Evolutionary conservation across 2,888 invertebrate species (phyloP), one percentile per base, ranked within the genome.

Genomic region (Anoplius nigerrimus): DNA sequence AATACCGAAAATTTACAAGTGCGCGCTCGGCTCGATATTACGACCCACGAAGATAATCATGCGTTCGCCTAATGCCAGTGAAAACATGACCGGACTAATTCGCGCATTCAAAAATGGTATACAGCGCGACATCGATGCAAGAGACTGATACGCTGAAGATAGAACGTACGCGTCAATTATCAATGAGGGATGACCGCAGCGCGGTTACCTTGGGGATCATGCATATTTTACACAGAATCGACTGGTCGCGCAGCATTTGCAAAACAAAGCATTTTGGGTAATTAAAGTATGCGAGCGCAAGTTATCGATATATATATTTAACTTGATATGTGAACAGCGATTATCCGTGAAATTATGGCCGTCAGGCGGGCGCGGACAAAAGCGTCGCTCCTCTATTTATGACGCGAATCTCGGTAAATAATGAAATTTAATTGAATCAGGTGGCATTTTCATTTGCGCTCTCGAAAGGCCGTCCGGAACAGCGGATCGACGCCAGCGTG

Each of bases 211-310:
- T 34, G 6, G 34, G 11, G 2, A 18, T 48, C n/a, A 43, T 57
- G 42, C 42, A 45, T 57, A 57, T 57, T 45, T 21, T 43, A 22
- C 21, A 43, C 21, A 43, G n/a, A n/a, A 34, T 34, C 8, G 8
- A 11, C 34, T 13, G 1, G 34, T 11, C 34, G 34, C 11, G 34
- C 11, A 13, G 15, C 21, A 43, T 57, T 45, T 57, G 43, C 45
- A 43, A 57, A 45, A 57, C 43, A 57, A 56, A 57, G 43, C 21
- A 21, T 11, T 34, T 11, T 42, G 43, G 13, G 20, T 5, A 20
- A 42, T 57, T 57, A 45, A 57, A 57, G 43, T 45, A 57, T 8
- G 45, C 56, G 18, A 5, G 2, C 18, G 45, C 45, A 43, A 11
- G 20, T n/a, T 3, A 43, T 42, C 21, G 21, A 20, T 2, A 34